A percentile compares a stretch with the other conserved stretches of the same genome.
phyloP scores from a whole-genome alignment of 2,113 vertebrate species.

The Callospermophilus lateralis region DNA sequence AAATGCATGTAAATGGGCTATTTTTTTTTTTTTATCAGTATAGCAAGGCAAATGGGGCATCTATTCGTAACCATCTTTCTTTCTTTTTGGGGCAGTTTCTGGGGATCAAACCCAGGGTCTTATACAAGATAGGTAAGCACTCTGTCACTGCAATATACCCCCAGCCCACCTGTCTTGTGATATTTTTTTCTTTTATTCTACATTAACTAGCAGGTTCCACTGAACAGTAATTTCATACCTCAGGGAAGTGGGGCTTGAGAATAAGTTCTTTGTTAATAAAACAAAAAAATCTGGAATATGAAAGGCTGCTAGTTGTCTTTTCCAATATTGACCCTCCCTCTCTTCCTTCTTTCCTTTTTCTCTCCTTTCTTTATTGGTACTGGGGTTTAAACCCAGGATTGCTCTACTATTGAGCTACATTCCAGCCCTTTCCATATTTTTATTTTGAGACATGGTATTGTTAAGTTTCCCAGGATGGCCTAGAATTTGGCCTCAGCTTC shows the following conservation, averaged over 20 bases:
- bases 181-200: background rate
- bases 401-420: background rate
- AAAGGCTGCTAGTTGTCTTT: conserved; percentile 1
- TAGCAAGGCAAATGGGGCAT: background rate
- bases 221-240: background rate
- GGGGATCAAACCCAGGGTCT: background rate
- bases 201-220: background rate
- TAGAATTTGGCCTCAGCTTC: too few relatives aligned
- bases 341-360: background rate
- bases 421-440: background rate
- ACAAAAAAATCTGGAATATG: background rate
- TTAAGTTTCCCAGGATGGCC: too few relatives aligned
- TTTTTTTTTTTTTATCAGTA: background rate
- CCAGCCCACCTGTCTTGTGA: background rate
- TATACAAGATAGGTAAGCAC: background rate
- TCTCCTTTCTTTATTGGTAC: too few relatives aligned
- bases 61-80: background rate
- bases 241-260: background rate
- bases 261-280: conserved; percentile 14
- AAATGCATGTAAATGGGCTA: background rate
- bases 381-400: too few relatives aligned
- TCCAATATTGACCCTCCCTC: background rate
- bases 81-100: background rate
- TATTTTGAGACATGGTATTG: background rate
- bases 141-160: background rate